A percentile compares a stretch with the other conserved stretches of the same genome.
These are phyloP conservation scores for Euzophera pinguis DNA, from an alignment of 2,888 invertebrate species.

Conservation along the genomic window DNA sequence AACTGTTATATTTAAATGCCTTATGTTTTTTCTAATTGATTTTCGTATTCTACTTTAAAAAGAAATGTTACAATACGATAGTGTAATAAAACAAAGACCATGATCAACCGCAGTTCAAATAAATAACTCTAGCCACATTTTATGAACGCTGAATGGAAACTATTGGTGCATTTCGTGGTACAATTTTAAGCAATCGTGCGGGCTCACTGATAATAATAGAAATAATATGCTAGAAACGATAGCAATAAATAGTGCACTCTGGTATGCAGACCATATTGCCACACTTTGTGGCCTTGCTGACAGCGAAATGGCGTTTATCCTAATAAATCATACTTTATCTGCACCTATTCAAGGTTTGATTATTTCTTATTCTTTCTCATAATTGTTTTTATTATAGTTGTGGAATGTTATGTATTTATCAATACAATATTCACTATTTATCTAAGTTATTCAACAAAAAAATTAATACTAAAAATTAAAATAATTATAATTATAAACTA, in stretches of 20 bases:
- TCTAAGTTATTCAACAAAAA: no score
- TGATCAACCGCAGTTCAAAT: not conserved
- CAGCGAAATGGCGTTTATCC: not conserved
- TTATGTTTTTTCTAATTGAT: no score
- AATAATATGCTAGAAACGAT: slow-evolving; percentile 7
- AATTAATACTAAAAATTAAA: no score
- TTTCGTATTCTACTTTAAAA: no score
- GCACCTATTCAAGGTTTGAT: slow-evolving; percentile 8
- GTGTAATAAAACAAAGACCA: not conserved
- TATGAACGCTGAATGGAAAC: not conserved
- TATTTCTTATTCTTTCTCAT: no score
- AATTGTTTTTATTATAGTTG: no score
- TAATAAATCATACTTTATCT: slow-evolving; percentile 12
- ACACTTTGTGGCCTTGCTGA: not conserved
- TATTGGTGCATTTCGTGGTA: not conserved
- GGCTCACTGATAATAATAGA: not conserved
- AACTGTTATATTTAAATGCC: no score
- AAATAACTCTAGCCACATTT: not conserved
- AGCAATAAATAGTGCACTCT: not conserved
- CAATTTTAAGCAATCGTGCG: slow-evolving; percentile 1
- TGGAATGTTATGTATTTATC: no score
- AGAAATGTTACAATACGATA: no score
- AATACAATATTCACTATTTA: no score
- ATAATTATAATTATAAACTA: no score
- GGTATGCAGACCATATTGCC: not conserved